phyloP scores from a whole-genome alignment of 2,888 invertebrate species.

The Nephrotoma appendiculata region DNA sequence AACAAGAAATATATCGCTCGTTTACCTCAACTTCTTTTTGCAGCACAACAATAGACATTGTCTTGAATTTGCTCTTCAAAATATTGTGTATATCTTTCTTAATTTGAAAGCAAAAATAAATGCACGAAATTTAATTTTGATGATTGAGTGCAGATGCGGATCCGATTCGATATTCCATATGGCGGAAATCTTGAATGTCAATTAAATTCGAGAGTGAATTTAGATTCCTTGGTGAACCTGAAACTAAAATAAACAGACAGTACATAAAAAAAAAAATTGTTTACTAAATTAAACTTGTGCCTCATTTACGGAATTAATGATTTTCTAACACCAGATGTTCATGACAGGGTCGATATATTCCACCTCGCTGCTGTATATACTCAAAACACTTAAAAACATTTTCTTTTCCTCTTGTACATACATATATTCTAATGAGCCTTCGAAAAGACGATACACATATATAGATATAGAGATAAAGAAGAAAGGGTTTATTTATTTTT shows the following conservation, averaged over 20 bases:
- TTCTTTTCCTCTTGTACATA: neutral
- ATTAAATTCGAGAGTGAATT: neutral
- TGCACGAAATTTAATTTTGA: neutral
- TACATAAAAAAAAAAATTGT: neutral
- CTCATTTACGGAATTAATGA: neutral
- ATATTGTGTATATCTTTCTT: too few relatives aligned
- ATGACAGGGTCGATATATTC: neutral
- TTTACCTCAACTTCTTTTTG: neutral
- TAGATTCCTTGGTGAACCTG: neutral
- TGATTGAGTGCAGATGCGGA: neutral
- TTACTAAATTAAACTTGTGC: neutral
- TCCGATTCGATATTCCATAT: neutral
- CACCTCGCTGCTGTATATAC: neutral
- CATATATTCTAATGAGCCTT: neutral
- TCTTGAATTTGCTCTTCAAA: neutral
- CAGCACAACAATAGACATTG: neutral
- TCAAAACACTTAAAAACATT: neutral
- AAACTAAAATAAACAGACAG: neutral
- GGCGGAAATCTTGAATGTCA: neutral
- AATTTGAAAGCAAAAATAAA: neutral
- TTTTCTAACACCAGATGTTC: neutral
- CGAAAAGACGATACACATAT: neutral
- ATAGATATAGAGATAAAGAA: neutral
- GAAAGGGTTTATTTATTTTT: neutral
- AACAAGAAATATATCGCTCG: neutral